phyloP scores from a whole-genome alignment of 2,797 vertebrate species.

The Hapalemur alaotrensis region DNA sequence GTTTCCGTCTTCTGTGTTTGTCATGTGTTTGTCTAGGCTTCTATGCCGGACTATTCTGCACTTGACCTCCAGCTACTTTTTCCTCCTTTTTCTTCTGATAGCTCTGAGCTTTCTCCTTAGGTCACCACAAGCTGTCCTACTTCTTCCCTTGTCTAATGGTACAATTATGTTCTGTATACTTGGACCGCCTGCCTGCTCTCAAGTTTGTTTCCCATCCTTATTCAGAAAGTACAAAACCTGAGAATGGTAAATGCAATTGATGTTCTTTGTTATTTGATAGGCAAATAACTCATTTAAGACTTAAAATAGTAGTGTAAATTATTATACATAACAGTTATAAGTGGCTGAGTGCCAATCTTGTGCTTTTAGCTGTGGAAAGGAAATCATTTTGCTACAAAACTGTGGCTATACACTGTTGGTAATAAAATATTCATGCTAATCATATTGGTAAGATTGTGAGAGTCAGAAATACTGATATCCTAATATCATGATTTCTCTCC shows the following conservation, averaged over 20 bases:
- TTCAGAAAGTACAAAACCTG: not conserved
- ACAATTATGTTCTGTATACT: not conserved
- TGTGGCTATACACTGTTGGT: not conserved
- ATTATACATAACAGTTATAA: slow-evolving; percentile 15
- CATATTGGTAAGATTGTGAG: not conserved
- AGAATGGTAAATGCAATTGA: not conserved
- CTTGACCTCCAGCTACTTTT: not conserved
- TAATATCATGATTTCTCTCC: not conserved
- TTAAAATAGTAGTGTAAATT: slow-evolving; percentile 49
- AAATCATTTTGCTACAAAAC: slow-evolving; percentile 35
- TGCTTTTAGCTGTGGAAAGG: slow-evolving; percentile 24
- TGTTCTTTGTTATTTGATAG: slow-evolving; percentile 46
- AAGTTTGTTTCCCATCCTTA: slow-evolving; percentile 37
- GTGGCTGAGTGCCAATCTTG: slow-evolving; percentile 7
- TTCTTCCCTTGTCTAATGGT: not conserved
- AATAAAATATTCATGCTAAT: slow-evolving; percentile 50
- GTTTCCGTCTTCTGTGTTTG: not conserved
- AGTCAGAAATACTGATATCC: not conserved
- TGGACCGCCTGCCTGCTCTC: not conserved
- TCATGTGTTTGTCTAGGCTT: not conserved
- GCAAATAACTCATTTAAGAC: slow-evolving; percentile 45
- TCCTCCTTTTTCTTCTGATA: not conserved
- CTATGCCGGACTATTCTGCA: not conserved
- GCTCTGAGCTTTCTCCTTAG: not conserved
- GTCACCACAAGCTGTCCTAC: not conserved